Evolutionary conservation across 2,797 vertebrate genomes (phyloP).

Genomic region (Cottoperca gobio): DNA sequence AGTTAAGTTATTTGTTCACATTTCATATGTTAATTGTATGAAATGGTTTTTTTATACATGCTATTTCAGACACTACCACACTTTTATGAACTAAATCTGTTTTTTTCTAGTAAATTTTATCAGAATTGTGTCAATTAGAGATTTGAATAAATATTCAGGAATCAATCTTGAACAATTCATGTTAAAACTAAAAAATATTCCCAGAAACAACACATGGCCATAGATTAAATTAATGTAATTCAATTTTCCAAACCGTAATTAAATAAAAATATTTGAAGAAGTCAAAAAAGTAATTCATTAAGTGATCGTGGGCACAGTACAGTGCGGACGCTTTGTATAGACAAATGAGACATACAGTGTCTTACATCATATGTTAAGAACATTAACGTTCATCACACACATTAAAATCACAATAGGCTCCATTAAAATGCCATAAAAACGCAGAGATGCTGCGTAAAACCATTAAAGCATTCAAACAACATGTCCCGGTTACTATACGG

Average conservation of each 20-base stretch:
- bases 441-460: constrained; percentile 43
- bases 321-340: not conserved
- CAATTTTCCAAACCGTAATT: not conserved
- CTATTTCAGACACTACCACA: not conserved
- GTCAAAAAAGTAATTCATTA: not conserved
- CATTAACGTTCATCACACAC: constrained; percentile 30
- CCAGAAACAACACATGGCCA: not conserved
- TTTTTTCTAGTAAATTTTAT: too few species aligned
- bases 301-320: not conserved
- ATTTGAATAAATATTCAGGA: too few species aligned
- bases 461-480: constrained; percentile 23
- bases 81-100: not conserved
- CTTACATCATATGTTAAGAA: constrained; percentile 23
- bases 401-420: constrained; percentile 32
- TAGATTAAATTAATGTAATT: too few species aligned
- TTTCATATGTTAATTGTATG: not conserved
- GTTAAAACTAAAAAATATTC: not conserved
- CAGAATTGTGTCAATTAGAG: too few species aligned
- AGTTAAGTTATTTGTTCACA: not conserved
- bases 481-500: constrained; percentile 3
- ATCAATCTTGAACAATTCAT: too few species aligned
- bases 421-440: constrained; percentile 53
- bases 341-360: not conserved
- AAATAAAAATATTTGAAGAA: not conserved
- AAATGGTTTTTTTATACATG: too few species aligned